Percentiles rank a stretch among this genome's conserved stretches.
Conservation (phyloP, 2,888 invertebrate genomes). For the Apamea crenata region DNA sequence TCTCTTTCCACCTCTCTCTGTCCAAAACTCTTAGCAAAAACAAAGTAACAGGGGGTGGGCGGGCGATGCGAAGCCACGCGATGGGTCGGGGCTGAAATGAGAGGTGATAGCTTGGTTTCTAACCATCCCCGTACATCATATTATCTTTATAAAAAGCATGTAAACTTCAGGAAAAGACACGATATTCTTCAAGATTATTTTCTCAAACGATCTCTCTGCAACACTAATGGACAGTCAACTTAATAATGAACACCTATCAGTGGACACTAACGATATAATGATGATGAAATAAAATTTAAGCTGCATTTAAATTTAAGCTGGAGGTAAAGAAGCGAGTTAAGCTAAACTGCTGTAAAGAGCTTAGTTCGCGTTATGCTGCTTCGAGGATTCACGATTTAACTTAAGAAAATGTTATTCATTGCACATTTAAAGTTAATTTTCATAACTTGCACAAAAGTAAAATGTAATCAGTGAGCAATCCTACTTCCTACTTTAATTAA, state of each 20-base stretch:
- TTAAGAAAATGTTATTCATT: constrained; percentile 44
- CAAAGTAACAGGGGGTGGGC: too few species aligned
- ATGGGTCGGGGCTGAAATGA: neutral
- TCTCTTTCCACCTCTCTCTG: too few species aligned
- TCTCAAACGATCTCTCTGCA: neutral
- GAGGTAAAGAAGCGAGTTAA: constrained; percentile 42
- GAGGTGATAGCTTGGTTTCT: neutral
- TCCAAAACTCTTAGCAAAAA: too few species aligned
- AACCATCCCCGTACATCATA: neutral
- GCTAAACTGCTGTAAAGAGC: constrained; percentile 32
- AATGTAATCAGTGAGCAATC: too few species aligned
- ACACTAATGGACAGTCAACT: neutral
- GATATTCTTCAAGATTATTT: neutral
- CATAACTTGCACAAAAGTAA: constrained; percentile 26
- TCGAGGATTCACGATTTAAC: constrained; percentile 8
- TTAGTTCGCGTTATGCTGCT: constrained; percentile 29
- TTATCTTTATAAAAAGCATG: neutral
- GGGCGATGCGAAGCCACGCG: too few species aligned
- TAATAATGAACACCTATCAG: neutral
- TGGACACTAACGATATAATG: constrained; percentile 16
- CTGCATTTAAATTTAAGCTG: constrained; percentile 32
- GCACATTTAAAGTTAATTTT: constrained; percentile 29
- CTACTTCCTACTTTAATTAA: too few species aligned
- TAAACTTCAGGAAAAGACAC: neutral
- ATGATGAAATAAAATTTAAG: constrained; percentile 33